phyloP scores from a whole-genome alignment of 2,888 invertebrate species.

The Hemicrepidius hirtus region DNA sequence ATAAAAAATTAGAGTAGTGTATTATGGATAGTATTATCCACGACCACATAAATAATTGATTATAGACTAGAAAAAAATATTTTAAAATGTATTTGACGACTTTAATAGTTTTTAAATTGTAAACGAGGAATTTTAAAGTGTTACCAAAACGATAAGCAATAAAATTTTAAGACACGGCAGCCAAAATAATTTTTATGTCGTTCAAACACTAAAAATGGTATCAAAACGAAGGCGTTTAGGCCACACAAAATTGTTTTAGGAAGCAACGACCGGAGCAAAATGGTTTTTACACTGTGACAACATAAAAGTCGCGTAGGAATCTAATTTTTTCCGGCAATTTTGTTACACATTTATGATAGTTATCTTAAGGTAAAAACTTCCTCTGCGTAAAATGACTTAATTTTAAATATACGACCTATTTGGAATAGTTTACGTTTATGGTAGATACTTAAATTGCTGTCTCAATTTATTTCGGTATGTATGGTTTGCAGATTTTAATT shows the following conservation, averaged over 20 bases:
- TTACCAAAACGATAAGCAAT: background rate
- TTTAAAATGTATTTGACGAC: too few species aligned
- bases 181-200: constrained; percentile 6
- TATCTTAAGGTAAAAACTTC: background rate
- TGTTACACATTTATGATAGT: background rate
- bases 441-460: too few species aligned
- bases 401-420: too few species aligned
- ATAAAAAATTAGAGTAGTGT: too few species aligned
- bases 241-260: constrained; percentile 5
- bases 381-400: too few species aligned
- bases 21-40: too few species aligned
- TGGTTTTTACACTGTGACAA: background rate
- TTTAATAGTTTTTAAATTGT: background rate
- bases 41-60: too few species aligned
- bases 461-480: too few species aligned
- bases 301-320: background rate
- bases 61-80: too few species aligned
- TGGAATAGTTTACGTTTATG: too few species aligned
- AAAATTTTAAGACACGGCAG: constrained; percentile 1
- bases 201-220: constrained; percentile 18
- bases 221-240: constrained; percentile 23
- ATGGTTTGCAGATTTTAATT: too few species aligned
- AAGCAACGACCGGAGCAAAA: constrained; percentile 7
- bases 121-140: background rate
- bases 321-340: constrained; percentile 3